Percentiles rank a stretch among this genome's conserved stretches.
phyloP scores from a whole-genome alignment of 2,113 vertebrate species.

The Galbula dea region DNA sequence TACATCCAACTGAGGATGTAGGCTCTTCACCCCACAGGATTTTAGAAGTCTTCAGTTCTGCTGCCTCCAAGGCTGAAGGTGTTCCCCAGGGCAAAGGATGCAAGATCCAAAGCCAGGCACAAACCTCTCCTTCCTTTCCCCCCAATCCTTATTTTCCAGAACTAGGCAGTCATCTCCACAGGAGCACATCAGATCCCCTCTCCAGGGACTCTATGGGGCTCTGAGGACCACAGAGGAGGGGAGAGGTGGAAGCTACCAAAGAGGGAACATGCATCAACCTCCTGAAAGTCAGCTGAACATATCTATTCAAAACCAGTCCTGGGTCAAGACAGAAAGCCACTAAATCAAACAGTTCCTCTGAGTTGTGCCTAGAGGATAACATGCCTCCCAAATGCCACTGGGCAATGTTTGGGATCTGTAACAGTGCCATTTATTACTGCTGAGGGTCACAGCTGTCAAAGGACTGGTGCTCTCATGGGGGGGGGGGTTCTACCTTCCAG shows the following conservation, averaged over 20 bases:
- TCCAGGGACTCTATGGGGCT: accelerated
- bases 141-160: not conserved
- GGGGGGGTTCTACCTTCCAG: not conserved
- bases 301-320: not conserved
- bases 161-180: not conserved
- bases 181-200: not conserved
- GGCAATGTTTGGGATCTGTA: not conserved
- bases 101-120: not conserved
- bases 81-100: not conserved
- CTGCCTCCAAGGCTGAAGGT: not conserved
- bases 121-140: not conserved
- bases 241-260: not conserved
- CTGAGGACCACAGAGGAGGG: not conserved
- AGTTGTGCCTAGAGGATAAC: not conserved
- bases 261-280: not conserved
- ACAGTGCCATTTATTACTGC: not conserved
- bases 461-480: not conserved
- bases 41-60: not conserved
- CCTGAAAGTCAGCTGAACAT: not conserved
- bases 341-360: not conserved
- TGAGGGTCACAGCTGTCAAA: not conserved
- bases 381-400: not conserved
- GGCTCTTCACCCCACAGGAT: not conserved
- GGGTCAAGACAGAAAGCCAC: not conserved
- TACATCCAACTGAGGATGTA: accelerated